Conservation (phyloP, 2,888 invertebrate species). For the Anaspis maculata region DNA sequence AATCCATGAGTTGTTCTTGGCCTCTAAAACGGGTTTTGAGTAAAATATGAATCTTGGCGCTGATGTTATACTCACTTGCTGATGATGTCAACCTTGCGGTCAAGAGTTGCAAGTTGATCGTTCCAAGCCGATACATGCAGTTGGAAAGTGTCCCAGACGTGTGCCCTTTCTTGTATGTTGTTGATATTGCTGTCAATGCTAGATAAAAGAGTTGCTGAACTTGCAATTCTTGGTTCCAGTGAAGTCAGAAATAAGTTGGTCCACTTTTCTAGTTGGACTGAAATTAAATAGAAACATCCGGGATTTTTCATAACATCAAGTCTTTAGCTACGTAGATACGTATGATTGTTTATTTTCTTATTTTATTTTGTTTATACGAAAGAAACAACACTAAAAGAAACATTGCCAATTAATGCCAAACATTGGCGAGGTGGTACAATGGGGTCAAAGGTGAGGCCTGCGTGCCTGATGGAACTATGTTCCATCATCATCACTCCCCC, state of each 20-base stretch:
- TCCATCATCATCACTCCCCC: no score
- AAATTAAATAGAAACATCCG: no score
- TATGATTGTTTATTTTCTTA: constrained; percentile 4
- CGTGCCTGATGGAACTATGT: no score
- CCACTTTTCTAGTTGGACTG: constrained; percentile 40
- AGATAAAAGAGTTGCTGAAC: constrained; percentile 35
- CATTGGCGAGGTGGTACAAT: no score
- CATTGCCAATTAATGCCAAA: no score
- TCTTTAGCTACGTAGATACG: no score
- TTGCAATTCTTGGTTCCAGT: constrained; percentile 41
- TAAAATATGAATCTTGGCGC: no score
- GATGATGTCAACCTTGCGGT: constrained; percentile 45
- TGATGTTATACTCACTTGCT: no score
- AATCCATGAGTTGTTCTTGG: constrained; percentile 37
- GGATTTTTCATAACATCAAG: no score
- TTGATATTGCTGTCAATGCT: constrained; percentile 44
- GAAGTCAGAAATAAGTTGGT: constrained; percentile 38
- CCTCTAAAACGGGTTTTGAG: constrained; percentile 23
- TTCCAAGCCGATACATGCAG: constrained; percentile 48
- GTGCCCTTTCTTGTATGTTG: constrained; percentile 44
- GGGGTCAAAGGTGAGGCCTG: no score
- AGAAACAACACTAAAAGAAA: constrained; percentile 1
- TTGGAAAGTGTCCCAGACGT: constrained; percentile 48
- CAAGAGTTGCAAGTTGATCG: constrained; percentile 45
- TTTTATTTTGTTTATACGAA: background rate